Percentiles rank a stretch among this genome's conserved stretches.
phyloP scores from a whole-genome alignment of 2,797 vertebrate genomes.

The Falco novaeseelandiae region DNA sequence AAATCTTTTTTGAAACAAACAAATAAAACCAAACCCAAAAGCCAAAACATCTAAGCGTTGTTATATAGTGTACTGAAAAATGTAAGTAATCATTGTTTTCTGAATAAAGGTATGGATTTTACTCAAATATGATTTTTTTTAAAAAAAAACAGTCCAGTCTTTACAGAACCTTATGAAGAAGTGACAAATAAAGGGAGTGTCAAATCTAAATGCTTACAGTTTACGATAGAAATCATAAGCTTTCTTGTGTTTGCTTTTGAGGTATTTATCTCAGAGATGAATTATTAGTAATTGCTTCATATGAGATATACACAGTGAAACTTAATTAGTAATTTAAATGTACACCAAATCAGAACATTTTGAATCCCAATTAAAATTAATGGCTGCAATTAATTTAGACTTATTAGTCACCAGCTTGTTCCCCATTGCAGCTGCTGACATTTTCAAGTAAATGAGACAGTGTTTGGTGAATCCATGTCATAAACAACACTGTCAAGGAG shows the following conservation, averaged over 20 bases:
- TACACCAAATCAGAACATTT: slow-evolving; percentile 60
- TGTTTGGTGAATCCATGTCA: slow-evolving; percentile 19
- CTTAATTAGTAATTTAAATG: slow-evolving; percentile 65
- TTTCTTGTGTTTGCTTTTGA: not conserved
- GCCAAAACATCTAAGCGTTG: not conserved
- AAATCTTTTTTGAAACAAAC: not conserved
- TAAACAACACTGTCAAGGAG: not conserved
- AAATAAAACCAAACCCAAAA: not conserved
- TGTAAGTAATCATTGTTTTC: not conserved
- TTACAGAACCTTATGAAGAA: not conserved
- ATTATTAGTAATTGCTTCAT: slow-evolving; percentile 19
- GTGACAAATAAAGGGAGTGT: not conserved
- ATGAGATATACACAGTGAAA: slow-evolving; percentile 36
- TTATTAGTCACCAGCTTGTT: slow-evolving; percentile 52
- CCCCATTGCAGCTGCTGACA: slow-evolving; percentile 62
- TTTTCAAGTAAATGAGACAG: slow-evolving; percentile 42
- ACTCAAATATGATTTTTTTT: not conserved
- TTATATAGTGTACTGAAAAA: not conserved
- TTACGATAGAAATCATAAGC: not conserved
- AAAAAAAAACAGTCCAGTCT: not conserved
- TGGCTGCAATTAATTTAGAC: slow-evolving; percentile 62
- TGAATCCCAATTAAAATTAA: slow-evolving; percentile 69
- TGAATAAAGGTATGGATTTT: not conserved
- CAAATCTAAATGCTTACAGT: not conserved
- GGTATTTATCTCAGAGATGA: not conserved